A percentile compares a stretch with the other conserved stretches of the same genome.
Evolutionary conservation across 2,888 invertebrate species (phyloP).

Genomic region (Melangyna quadrimaculata): DNA sequence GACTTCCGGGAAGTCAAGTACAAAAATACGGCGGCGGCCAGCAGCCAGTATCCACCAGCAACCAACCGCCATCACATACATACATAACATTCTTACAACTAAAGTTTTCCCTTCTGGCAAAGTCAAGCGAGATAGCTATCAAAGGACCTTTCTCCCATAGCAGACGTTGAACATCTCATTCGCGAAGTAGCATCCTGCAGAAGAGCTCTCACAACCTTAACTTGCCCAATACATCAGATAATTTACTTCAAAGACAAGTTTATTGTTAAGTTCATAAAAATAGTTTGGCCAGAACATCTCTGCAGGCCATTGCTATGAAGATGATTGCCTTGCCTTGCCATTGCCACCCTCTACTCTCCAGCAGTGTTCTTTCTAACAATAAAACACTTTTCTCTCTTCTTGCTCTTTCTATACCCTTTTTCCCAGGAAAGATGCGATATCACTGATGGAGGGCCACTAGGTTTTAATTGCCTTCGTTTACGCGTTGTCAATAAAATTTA

Average conservation of each 20-base stretch:
- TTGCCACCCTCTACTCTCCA: not conserved
- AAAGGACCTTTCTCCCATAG: not conserved
- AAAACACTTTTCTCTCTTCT: constrained; percentile 34
- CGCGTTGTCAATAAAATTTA: constrained; percentile 64
- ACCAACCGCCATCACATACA: not conserved
- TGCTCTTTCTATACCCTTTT: constrained; percentile 7
- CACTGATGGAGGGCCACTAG: constrained; percentile 31
- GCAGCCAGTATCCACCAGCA: not conserved
- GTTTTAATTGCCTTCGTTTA: constrained; percentile 67
- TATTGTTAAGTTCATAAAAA: constrained; percentile 69
- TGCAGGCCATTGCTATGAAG: constrained; percentile 21
- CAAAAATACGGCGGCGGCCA: not conserved
- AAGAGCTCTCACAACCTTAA: constrained; percentile 26
- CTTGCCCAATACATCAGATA: constrained; percentile 63
- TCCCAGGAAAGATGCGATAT: constrained; percentile 8
- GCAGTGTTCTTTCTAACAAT: not conserved
- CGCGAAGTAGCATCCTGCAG: constrained; percentile 42
- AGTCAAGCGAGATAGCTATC: constrained; percentile 55
- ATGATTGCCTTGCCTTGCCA: constrained; percentile 35
- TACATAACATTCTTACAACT: constrained; percentile 12
- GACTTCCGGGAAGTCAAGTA: constrained; percentile 45
- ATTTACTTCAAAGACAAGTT: constrained; percentile 68
- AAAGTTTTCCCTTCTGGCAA: constrained; percentile 14
- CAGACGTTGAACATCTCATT: constrained; percentile 28
- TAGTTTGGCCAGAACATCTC: constrained; percentile 41